These are phyloP conservation scores for Tiaroga cobitis DNA, from an alignment of 2,797 vertebrate species.

Conservation along the genomic window DNA sequence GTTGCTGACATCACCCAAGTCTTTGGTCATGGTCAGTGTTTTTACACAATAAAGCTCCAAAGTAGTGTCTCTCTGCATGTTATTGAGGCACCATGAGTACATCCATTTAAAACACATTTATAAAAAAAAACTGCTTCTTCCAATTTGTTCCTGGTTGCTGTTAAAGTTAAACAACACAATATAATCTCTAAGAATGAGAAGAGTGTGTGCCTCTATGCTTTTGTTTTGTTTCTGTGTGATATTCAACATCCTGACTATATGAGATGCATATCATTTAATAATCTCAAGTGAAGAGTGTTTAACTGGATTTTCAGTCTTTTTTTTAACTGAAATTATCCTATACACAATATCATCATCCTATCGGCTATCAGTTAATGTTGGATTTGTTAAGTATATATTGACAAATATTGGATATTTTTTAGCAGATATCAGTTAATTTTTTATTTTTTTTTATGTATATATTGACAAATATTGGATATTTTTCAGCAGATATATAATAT, in stretches of 20 bases:
- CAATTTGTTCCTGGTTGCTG: neutral
- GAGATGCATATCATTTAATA: neutral
- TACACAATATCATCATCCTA: neutral
- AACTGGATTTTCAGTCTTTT: neutral
- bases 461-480: no score
- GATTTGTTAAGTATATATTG: no score
- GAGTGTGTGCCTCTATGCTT: neutral
- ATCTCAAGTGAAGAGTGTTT: neutral
- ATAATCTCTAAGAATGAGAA: neutral
- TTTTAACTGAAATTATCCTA: neutral
- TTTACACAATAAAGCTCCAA: constrained; percentile 7
- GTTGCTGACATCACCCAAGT: constrained; percentile 58
- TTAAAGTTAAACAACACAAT: neutral
- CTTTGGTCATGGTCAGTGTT: constrained; percentile 51
- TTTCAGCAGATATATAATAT: neutral
- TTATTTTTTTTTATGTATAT: no score
- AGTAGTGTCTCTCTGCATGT: neutral
- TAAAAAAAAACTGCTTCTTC: neutral
- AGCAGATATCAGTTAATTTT: neutral
- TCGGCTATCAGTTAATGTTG: neutral
- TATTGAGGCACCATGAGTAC: neutral
- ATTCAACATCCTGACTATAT: constrained; percentile 16
- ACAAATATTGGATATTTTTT: no score
- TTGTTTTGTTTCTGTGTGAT: constrained; percentile 11
- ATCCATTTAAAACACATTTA: neutral